Evolutionary conservation across 37 sponge, comb jelly and placozoan species (phyloP), one percentile per base, ranked within the genome.

Genomic region (Agelas oroides): DNA sequence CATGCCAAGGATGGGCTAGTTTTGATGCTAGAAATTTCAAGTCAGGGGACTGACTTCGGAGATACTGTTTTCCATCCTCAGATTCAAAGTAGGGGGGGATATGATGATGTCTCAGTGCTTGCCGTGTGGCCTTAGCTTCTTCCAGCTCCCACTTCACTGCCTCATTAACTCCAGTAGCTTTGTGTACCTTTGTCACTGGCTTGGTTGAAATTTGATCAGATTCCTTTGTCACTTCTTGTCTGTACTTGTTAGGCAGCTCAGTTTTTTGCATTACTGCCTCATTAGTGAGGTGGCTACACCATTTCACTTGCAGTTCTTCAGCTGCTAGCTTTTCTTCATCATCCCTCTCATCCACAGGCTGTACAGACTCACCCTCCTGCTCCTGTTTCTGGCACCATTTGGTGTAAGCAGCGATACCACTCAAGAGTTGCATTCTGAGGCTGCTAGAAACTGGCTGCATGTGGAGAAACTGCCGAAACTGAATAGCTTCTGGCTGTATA

Each of bases 61-160:
- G 88, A 75, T 83, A 90, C 40, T 76, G 65, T 53, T 73, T 61
- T 12, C 92, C 91, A 61, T 68, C 19, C 23, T 75, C 70, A 55
- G 85, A 86, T 18, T 88, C 65, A 71, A 95, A 95, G 81, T 91
- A 95, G 0, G 83, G 91, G 33, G 92, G 92, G 28, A 95, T 75
- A 11, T 32, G 34, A n/a, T 74, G 65, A 64, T 84, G 78, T 39
- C 84, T 41, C 24, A 95, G 67, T 28, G 84, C 83, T 12, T 32
- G 36, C 58, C 80, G 85, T 13, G 69, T 69, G 13, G 40, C 87
- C 34, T 77, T 64, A 46, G 82, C 78, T 20, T 91, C 92, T 52
- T 79, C 55, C 16, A 63, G 79, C 62, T 83, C 86, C n/a, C 30
- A 28, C 53, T 78, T 67, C 16, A 46, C 46, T 12, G 46, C 46